A percentile compares a stretch with the other conserved stretches of the same genome.
Conservation (phyloP, 1,140 invertebrate species). For the Trichonephila clavipes region DNA sequence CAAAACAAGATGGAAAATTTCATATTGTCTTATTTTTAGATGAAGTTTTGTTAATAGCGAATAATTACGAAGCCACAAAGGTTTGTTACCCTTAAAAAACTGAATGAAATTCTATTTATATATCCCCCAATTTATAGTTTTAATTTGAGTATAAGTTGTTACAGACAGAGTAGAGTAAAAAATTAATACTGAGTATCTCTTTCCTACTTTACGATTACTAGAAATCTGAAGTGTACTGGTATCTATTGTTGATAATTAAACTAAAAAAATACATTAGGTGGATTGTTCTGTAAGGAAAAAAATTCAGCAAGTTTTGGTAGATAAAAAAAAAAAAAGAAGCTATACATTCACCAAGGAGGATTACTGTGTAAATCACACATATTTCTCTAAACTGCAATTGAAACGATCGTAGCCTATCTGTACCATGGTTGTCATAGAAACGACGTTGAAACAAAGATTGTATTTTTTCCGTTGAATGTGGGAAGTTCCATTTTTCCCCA, state of each 20-base stretch:
- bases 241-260: slow-evolving; percentile 31
- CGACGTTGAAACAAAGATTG: slow-evolving; percentile 8
- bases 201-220: not conserved
- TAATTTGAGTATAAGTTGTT: too few relatives aligned
- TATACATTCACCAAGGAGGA: slow-evolving; percentile 3
- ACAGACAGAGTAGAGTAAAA: too few relatives aligned
- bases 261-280: slow-evolving; percentile 25
- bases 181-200: not conserved
- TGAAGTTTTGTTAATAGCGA: too few relatives aligned
- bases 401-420: slow-evolving; percentile 23
- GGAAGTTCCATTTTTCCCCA: slow-evolving; percentile 2
- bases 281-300: slow-evolving; percentile 6
- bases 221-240: not conserved
- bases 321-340: slow-evolving; percentile 10
- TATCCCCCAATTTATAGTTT: too few relatives aligned
- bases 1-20: too few relatives aligned
- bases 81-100: too few relatives aligned
- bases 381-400: slow-evolving; percentile 29
- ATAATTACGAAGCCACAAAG: too few relatives aligned
- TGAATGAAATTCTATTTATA: too few relatives aligned
- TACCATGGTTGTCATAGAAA: slow-evolving; percentile 5
- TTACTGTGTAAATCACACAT: slow-evolving; percentile 33
- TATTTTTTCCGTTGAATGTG: slow-evolving; percentile 27
- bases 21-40: too few relatives aligned
- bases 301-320: not conserved